Evolutionary conservation across 1,140 invertebrate genomes (phyloP).

Genomic region (Vollenhovia emeryi): DNA sequence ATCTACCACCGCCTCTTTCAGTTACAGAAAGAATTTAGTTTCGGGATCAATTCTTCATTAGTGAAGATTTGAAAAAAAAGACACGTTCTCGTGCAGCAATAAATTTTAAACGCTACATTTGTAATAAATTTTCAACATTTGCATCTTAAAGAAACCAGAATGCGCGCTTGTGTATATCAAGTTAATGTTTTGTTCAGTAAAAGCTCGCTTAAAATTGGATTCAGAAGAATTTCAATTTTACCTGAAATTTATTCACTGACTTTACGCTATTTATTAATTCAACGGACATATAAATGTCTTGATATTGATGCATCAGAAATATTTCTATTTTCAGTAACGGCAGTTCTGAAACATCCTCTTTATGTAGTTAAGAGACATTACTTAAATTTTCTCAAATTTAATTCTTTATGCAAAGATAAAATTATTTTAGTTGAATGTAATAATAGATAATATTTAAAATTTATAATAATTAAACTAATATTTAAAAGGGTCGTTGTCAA

Average conservation of each 20-base stretch:
- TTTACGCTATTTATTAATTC: background rate
- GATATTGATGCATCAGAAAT: background rate
- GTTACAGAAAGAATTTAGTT: background rate
- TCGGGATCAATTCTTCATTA: background rate
- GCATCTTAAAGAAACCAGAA: constrained; percentile 1
- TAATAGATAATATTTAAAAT: no score
- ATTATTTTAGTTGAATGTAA: background rate
- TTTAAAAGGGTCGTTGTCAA: no score
- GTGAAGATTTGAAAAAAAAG: background rate
- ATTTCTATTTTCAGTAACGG: background rate
- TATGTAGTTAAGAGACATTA: background rate
- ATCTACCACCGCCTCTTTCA: background rate
- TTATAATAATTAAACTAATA: no score
- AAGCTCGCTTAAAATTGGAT: background rate
- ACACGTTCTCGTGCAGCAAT: no score
- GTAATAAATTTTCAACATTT: no score
- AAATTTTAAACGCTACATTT: no score
- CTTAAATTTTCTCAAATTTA: background rate
- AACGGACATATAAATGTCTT: background rate
- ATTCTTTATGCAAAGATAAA: background rate
- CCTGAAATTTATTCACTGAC: background rate
- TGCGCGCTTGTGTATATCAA: background rate
- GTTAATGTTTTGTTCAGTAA: background rate
- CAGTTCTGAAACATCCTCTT: constrained; percentile 9
- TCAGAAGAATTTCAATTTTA: background rate